A percentile compares a stretch with the other conserved stretches of the same genome.
Evolutionary conservation across 1,140 invertebrate species (phyloP).

Genomic region (Ectropis grisescens): DNA sequence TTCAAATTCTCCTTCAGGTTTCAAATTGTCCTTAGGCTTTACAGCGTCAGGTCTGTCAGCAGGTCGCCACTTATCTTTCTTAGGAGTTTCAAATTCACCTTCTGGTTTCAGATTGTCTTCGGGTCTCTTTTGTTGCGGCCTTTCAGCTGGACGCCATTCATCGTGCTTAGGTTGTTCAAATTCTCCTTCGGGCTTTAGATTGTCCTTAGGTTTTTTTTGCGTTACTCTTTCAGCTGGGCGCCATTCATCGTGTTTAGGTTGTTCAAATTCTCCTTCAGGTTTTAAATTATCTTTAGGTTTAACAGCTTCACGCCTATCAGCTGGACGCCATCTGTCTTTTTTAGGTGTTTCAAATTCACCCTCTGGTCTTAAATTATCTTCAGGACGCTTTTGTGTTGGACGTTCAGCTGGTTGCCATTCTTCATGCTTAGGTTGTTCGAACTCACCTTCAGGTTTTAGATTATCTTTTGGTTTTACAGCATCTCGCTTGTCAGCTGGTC

Average conservation of each 20-base stretch:
- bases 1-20: constrained; percentile 76
- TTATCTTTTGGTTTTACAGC: constrained; percentile 44
- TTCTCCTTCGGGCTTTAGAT: constrained; percentile 74
- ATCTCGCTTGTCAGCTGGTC: constrained; percentile 70
- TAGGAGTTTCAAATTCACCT: constrained; percentile 62
- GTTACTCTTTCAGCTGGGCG: constrained; percentile 51
- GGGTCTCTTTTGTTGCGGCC: constrained; percentile 41
- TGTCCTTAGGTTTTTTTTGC: constrained; percentile 56
- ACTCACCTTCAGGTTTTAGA: constrained; percentile 69
- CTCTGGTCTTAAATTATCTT: constrained; percentile 69
- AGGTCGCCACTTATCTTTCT: constrained; percentile 43
- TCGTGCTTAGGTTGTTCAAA: constrained; percentile 69
- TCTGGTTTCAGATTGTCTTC: constrained; percentile 67
- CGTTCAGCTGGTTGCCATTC: constrained; percentile 48
- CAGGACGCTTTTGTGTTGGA: constrained; percentile 40
- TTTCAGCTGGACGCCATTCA: constrained; percentile 41
- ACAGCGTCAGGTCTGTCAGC: constrained; percentile 45
- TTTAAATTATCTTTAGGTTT: constrained; percentile 71
- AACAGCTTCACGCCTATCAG: constrained; percentile 43
- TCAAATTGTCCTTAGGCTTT: constrained; percentile 70
- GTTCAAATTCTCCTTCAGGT: constrained; percentile 77
- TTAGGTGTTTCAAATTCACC: constrained; percentile 65
- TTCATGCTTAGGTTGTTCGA: constrained; percentile 60
- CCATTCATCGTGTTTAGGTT: constrained; percentile 55
- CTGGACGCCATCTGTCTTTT: constrained; percentile 47